Evolutionary conservation across 2,797 vertebrate genomes (phyloP), one percentile per base, ranked within the genome.

Genomic region (Schizothorax lantsangensis): DNA sequence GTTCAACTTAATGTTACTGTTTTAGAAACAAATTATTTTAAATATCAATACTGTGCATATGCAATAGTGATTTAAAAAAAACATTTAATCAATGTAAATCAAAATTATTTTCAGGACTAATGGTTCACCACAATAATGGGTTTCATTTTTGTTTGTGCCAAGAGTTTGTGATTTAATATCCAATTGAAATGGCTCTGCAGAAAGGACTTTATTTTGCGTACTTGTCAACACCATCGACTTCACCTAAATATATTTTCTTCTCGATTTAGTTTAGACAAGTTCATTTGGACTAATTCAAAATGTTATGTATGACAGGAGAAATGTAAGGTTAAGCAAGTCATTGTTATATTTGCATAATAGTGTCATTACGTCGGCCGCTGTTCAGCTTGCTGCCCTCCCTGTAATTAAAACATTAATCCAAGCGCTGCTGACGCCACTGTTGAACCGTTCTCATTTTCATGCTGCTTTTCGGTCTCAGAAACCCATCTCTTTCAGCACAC

Each of bases 271-370:
- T n/a, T 6, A 12, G 36, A 82, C 49, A 15, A 68, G 30, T 77
- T 84, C 10, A 84, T 84, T 43, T 6, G 10, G 47, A 84, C 62
- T 40, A 57, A 78, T 36, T 59, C 40, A 52, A 59, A 64, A 49
- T 40, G 57, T 66, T 38, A 38, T 66, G 54, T 69, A 40, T 71
- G 75, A 79, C 64, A 33, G 64, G n/a, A 85, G 84, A 78, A 71
- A 79, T 79, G 33, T 74, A 84, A 73, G 66, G 74, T 62, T 85
- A 62, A 66, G 38, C 59, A 43, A 30, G 84, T 81, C 52, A 83
- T 88, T 62, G 81, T 90, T 88, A 64, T 78, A 85, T 89, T 73
- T 90, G 84, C 84, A 72, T 71, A 87, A 84, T 80, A 87, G 85
- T 88, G 84, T 91, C 81, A 86, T 80, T 86, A 87, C 77, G 57